A percentile compares a stretch with the other conserved stretches of the same genome.
Conservation (phyloP, 2,797 vertebrate genomes). For the Pelodytes ibericus region DNA sequence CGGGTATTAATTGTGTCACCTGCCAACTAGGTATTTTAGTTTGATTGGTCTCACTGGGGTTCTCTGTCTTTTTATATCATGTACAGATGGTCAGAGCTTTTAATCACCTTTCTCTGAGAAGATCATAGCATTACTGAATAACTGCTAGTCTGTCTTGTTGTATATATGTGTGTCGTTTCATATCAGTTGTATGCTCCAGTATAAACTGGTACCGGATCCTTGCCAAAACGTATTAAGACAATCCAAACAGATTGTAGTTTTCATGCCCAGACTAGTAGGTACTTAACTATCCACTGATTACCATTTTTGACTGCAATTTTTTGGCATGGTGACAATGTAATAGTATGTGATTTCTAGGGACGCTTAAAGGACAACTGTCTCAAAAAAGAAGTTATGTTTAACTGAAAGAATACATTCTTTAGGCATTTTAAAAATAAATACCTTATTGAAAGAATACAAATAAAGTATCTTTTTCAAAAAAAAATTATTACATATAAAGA, state of each 20-base stretch:
- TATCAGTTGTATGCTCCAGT: not conserved
- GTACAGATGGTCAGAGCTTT: slow-evolving; percentile 45
- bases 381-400: too few species aligned
- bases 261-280: not conserved
- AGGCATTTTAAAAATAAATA: too few species aligned
- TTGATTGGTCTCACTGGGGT: slow-evolving; percentile 31
- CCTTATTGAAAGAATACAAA: too few species aligned
- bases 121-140: slow-evolving; percentile 33
- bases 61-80: slow-evolving; percentile 3
- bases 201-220: not conserved
- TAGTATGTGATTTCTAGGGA: too few species aligned
- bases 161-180: not conserved
- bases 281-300: too few species aligned
- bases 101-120: slow-evolving; percentile 44
- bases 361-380: too few species aligned
- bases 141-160: not conserved
- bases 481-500: too few species aligned
- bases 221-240: slow-evolving; percentile 8
- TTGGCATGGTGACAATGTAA: too few species aligned
- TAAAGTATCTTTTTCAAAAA: too few species aligned
- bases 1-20: slow-evolving; percentile 35
- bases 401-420: too few species aligned
- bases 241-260: not conserved
- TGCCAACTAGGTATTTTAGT: slow-evolving; percentile 30
- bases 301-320: too few species aligned